Evolutionary conservation across 1,140 invertebrate species (phyloP), one percentile per base, ranked within the genome.

Genomic region (Temnothorax curvispinosus): DNA sequence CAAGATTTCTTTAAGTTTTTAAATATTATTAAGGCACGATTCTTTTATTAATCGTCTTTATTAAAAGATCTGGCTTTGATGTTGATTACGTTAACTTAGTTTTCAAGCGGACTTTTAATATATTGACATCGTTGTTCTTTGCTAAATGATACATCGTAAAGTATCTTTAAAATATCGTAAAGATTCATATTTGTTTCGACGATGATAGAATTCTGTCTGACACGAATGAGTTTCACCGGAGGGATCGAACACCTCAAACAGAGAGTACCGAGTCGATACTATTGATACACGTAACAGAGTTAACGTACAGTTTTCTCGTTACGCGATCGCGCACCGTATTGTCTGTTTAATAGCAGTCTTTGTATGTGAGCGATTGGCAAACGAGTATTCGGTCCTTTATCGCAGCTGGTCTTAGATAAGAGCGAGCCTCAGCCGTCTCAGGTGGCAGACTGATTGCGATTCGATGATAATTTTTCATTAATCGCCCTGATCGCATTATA

Each of bases 351-450:
- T 27, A 56, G 11, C 15, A 50, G 80, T 89, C 38, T 75, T 74
- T 69, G 54, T 87, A 74, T 18, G 38, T 8, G 56, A 38, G 7
- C n/a, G 32, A 13, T 18, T 38, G 35, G 35, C 47, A 54, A 50
- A 60, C 32, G 27, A 85, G 50, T 80, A 58, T 78, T 78, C 50
- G n/a, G 32, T 72, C 69, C 65, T 89, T 89, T 85, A 87, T 90
- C 78, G 78, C 69, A 86, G 60, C 76, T 86, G 87, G 72, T 56
- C 54, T 62, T 15, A 78, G 89, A 89, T 90, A 90, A 89, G 88
- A 62, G 3, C 7, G 71, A 87, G 64, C 44, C n/a, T 27, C 54
- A 82, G 77, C 76, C 72, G 54, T 35, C n/a, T 27, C 54, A 82
- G 77, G 72, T 77, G 54, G 41, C 62, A 82, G 56, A 87, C 64